Percentiles rank a stretch among this genome's conserved stretches.
These are phyloP conservation scores for Rhincodon typus DNA, from an alignment of 2,797 vertebrate species.

Conservation along the genomic window DNA sequence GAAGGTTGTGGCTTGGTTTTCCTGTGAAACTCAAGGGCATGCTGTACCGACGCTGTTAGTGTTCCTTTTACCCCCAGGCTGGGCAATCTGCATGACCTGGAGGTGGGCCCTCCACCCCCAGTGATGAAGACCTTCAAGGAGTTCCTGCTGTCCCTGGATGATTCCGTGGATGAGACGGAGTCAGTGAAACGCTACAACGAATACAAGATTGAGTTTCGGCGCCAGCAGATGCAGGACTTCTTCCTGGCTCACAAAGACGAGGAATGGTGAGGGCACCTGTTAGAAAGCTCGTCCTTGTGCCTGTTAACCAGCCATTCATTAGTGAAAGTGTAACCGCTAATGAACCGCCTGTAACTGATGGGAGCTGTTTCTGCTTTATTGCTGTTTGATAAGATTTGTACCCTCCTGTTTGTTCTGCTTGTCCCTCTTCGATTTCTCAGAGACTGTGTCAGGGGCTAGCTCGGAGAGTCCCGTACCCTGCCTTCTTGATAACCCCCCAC, in stretches of 20 bases:
- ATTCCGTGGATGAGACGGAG: constrained; percentile 88
- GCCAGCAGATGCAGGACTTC: constrained; percentile 95
- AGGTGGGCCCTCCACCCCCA: constrained; percentile 74
- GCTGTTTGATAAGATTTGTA: not conserved
- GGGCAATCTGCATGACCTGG: constrained; percentile 83
- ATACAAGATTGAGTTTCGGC: constrained; percentile 86
- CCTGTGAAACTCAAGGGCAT: not conserved
- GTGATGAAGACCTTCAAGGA: constrained; percentile 93
- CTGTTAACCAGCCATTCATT: not conserved
- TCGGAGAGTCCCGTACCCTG: too few relatives aligned
- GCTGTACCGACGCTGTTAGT: constrained; percentile 23
- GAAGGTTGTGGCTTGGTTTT: not conserved
- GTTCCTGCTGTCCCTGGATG: constrained; percentile 83
- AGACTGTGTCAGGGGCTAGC: too few relatives aligned
- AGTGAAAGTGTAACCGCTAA: not conserved
- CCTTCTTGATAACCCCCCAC: too few relatives aligned
- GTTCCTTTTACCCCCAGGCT: constrained; percentile 55
- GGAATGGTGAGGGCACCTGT: constrained; percentile 68
- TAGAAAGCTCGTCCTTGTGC: too few relatives aligned
- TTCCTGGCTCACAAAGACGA: constrained; percentile 91
- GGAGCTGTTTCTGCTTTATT: not conserved
- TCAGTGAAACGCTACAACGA: constrained; percentile 89
- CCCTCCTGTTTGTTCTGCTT: not conserved
- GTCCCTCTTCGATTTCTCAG: not conserved
- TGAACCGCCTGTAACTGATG: not conserved